Evolutionary conservation across 53 echinoderm and acorn worm species (phyloP), one percentile per base, ranked within the genome.

Genomic region (Paracentrotus lividus): DNA sequence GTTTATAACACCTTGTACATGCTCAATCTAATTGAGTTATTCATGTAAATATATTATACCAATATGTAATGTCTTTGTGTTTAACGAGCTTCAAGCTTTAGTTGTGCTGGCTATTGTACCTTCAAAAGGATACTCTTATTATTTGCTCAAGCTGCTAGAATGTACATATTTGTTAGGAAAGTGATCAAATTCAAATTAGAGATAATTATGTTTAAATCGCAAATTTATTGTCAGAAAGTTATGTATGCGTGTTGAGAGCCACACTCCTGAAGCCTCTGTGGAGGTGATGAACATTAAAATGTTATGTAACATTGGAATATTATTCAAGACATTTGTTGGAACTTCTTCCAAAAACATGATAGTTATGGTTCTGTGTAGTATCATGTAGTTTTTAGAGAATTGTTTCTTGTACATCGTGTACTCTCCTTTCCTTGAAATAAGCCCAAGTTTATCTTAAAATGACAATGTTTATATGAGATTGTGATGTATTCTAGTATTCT

Each of bases 11-110:
- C 52, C 47, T 85, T 52, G 52, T 72, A 13, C 85, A 49, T 52
- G 20, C 94, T 91, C 94, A 94, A 94, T 94, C 65, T 60, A 94
- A 94, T 94, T 94, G 94, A 90, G 94, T 68, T 91, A 20, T 49
- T 85, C 33, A 42, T 94, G 85, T 94, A 90, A 77, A 86, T 42
- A 47, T 72, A 69, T 85, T 31, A 15, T 23, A 47, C 85, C 85
- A 49, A 29, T 32, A 29, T 85, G 85, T 85, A 47, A 47, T 49
- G 85, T 85, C 67, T 60, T 33, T 32, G 26, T 33, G 77, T 44
- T 76, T 1, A 24, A 49, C 55, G 85, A 94, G 94, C 94, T 94
- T 90, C 86, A 94, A 94, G 94, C 94, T 60, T 88, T 77, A 45
- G 85, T 49, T 20, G 29, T 49, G 85, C 52, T 23, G 18, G 40